Conservation (phyloP, 2,797 vertebrate species). For the Cyclopterus lumpus region DNA sequence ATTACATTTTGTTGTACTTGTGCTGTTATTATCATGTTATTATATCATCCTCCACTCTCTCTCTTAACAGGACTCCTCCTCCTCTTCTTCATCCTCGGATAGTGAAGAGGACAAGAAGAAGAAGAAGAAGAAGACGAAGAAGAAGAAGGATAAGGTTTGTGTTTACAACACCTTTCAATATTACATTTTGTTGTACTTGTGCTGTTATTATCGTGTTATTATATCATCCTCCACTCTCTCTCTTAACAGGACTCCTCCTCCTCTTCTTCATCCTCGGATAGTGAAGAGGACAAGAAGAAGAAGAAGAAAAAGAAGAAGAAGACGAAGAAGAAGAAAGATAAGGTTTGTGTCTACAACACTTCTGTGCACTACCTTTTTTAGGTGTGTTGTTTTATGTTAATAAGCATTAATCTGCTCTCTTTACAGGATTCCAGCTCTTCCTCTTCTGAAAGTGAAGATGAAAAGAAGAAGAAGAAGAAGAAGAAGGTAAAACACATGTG, state of each 20-base stretch:
- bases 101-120: conserved; percentile 36
- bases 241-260: neutral
- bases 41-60: neutral
- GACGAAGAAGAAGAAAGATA: conserved; percentile 49
- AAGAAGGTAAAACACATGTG: conserved; percentile 28
- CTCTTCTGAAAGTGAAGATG: conserved; percentile 45
- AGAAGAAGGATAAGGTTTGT: conserved; percentile 27
- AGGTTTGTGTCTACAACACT: neutral
- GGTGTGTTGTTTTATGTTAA: neutral
- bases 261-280: neutral
- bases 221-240: neutral
- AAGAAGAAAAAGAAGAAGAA: neutral
- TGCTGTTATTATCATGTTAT: neutral
- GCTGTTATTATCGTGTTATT: neutral
- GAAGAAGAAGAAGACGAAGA: conserved; percentile 40
- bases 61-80: neutral
- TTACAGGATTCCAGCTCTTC: conserved; percentile 43
- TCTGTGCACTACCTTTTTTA: neutral
- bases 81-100: neutral
- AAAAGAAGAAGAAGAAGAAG: conserved; percentile 61
- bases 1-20: neutral
- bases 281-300: neutral
- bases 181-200: neutral
- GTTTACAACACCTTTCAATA: neutral
- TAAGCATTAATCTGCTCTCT: neutral